Evolutionary conservation across 2,888 invertebrate species (phyloP), one percentile per base, ranked within the genome.

Genomic region (Ophion ellenae): DNA sequence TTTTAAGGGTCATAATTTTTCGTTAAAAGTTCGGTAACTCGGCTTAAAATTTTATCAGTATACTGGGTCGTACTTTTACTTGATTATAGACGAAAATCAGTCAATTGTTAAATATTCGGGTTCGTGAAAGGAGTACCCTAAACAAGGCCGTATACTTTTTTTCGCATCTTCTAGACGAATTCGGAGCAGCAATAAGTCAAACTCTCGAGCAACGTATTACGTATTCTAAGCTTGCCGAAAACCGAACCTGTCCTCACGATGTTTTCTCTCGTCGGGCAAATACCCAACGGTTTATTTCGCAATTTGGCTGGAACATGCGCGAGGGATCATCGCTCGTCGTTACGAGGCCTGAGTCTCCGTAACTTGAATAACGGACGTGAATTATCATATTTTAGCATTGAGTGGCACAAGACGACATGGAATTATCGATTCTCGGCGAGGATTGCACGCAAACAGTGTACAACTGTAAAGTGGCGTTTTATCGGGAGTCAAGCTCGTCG

Each of bases 321-420:
- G 74, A 74, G 59, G 61, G 17, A 63, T 61, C 40, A 61, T 32
- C 61, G 61, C 20, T 74, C 24, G 36, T 57, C n/a, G 59, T 73
- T 59, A 53, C 14, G 36, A 57, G 5, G n/a, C 36, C 17, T 36
- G 36, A 73, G 24, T 47, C 9, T 71, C 59, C 36, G 36, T 5
- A 28, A 63, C 63, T 40, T 32, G 63, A 75, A 75, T 75, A 75
- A 75, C 75, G 75, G 75, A n/a, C 28, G 28, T 32, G 28, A n/a
- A 64, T 63, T 64, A 75, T 40, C 63, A 64, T 64, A 63, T 40
- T 74, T 74, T 17, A 24, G 11, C 10, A 28, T 75, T 17, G 45
- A 47, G 63, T 45, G 45, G 45, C 17, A 63, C 75, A 57, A 47
- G n/a, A 75, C 75, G 47, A 28, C 63, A 24, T 14, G 17, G 11